Evolutionary conservation across 1,140 invertebrate species (phyloP).

Genomic region (Scaptodrosophila lebanonensis): DNA sequence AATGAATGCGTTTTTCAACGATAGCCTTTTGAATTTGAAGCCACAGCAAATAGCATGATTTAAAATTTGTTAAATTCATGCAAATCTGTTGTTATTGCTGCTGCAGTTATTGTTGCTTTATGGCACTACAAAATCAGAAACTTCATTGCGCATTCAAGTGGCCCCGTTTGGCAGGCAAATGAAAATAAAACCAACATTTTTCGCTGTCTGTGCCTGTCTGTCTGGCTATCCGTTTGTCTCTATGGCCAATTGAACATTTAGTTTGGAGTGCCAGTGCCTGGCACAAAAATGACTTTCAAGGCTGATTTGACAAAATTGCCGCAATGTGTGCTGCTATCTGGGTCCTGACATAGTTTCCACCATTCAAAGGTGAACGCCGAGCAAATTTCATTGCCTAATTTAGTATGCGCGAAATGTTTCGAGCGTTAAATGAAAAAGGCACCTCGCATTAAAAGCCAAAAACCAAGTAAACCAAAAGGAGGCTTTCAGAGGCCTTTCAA

Average conservation of each 20-base stretch:
- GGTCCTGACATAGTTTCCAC: slow-evolving; percentile 36
- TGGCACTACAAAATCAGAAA: too few relatives aligned
- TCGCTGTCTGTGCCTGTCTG: too few relatives aligned
- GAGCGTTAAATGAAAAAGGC: slow-evolving; percentile 42
- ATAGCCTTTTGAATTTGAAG: too few relatives aligned
- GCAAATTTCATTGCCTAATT: slow-evolving; percentile 56
- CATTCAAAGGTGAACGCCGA: slow-evolving; percentile 17
- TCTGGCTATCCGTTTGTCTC: slow-evolving; percentile 27
- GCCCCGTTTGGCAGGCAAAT: slow-evolving; percentile 52
- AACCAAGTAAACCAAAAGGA: slow-evolving; percentile 32
- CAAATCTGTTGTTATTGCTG: slow-evolving; percentile 7
- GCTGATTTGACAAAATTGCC: slow-evolving; percentile 49
- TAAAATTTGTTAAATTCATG: too few relatives aligned
- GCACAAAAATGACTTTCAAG: not conserved
- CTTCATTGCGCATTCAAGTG: slow-evolving; percentile 70
- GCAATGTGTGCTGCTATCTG: slow-evolving; percentile 20
- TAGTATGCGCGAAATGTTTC: slow-evolving; percentile 55
- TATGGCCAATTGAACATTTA: slow-evolving; percentile 61
- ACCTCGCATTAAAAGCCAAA: slow-evolving; percentile 48
- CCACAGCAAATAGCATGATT: too few relatives aligned
- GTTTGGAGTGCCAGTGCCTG: slow-evolving; percentile 7
- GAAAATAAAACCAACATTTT: slow-evolving; percentile 50
- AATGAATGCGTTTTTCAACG: too few relatives aligned
- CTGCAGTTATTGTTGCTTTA: slow-evolving; percentile 13
- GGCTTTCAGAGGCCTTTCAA: too few relatives aligned